A percentile compares a stretch with the other conserved stretches of the same genome.
Conservation (phyloP, 1,140 invertebrate species). For the Neodiprion pinetum region DNA sequence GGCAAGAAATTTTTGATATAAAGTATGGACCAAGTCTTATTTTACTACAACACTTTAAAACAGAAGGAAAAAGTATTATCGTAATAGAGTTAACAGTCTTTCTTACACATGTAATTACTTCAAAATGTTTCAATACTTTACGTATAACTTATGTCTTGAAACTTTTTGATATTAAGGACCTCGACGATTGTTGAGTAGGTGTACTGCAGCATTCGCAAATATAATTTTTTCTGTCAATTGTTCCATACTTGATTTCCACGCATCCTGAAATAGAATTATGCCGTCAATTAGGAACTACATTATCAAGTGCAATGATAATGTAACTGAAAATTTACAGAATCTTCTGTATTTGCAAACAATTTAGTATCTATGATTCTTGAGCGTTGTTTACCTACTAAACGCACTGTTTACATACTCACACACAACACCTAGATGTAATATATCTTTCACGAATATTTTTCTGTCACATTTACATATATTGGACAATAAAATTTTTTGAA, state of each 20-base stretch:
- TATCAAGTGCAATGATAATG: not conserved
- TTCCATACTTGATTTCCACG: conserved; percentile 55
- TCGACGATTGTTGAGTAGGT: conserved; percentile 45
- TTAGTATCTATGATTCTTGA: not conserved
- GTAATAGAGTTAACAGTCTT: not conserved
- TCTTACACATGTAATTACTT: not conserved
- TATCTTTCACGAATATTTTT: not conserved
- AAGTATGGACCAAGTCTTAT: too few species aligned
- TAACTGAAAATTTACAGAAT: not conserved
- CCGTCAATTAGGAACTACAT: not conserved
- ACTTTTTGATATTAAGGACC: conserved; percentile 49
- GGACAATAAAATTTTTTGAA: too few species aligned
- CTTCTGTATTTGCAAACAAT: not conserved
- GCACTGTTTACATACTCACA: conserved; percentile 29
- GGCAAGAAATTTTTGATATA: too few species aligned
- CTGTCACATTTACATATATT: too few species aligned
- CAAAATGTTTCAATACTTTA: not conserved
- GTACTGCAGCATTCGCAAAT: conserved; percentile 55
- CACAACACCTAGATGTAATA: conserved; percentile 30
- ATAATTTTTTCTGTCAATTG: conserved; percentile 56
- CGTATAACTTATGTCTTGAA: conserved; percentile 41
- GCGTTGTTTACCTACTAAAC: not conserved
- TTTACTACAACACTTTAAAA: too few species aligned
- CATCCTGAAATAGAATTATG: conserved; percentile 40
- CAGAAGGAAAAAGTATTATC: too few species aligned